Conservation (phyloP, 2,888 invertebrate genomes). For the Seira ritae region DNA sequence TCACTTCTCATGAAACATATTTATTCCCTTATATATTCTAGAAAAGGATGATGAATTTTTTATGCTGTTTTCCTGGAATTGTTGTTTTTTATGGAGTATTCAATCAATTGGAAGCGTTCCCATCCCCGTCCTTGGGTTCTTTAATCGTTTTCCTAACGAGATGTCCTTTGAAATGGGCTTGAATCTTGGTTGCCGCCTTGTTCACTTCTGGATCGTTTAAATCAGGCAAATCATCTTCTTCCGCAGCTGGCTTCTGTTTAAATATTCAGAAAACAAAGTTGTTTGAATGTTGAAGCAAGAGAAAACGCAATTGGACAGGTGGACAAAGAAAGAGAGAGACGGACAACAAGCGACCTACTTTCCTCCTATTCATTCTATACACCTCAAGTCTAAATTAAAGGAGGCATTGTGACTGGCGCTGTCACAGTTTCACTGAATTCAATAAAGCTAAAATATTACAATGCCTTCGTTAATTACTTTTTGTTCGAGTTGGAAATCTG, state of each 20-base stretch:
- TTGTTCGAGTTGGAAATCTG: not conserved
- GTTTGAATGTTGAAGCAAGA: no score
- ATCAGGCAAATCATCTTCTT: slow-evolving; percentile 69
- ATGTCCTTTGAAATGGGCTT: slow-evolving; percentile 73
- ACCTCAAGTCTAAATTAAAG: no score
- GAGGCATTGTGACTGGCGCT: no score
- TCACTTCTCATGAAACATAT: not conserved
- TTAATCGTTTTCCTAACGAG: slow-evolving; percentile 69
- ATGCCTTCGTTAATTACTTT: no score
- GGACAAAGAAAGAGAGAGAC: no score
- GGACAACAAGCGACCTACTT: no score
- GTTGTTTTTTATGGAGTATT: slow-evolving; percentile 60
- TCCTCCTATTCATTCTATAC: no score
- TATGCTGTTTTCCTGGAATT: slow-evolving; percentile 1
- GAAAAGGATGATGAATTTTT: not conserved
- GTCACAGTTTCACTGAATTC: no score
- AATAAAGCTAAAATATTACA: no score
- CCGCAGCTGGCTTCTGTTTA: slow-evolving; percentile 52
- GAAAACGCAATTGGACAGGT: no score
- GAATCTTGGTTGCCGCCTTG: slow-evolving; percentile 72
- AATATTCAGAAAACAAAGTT: not conserved
- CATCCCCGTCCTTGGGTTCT: slow-evolving; percentile 55
- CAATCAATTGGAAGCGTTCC: slow-evolving; percentile 62
- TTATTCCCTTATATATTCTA: not conserved
- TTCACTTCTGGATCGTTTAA: slow-evolving; percentile 72